phyloP scores from a whole-genome alignment of 2,797 vertebrate genomes.

The Hydrocynus forskahlii region DNA sequence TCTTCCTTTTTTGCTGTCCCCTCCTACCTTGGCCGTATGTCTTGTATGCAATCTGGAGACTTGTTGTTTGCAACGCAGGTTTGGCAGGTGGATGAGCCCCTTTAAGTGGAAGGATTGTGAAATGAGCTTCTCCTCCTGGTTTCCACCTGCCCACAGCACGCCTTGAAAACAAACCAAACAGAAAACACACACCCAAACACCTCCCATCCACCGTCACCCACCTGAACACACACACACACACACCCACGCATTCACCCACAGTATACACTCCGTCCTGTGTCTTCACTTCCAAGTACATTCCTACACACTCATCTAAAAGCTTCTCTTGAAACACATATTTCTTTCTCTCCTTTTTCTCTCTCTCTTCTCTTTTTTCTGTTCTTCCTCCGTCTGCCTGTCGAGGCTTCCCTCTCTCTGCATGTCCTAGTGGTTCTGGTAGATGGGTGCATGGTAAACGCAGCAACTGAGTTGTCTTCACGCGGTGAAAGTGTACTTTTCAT shows the following conservation, averaged over 20 bases:
- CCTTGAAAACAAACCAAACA: constrained; percentile 39
- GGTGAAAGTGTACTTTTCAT: constrained; percentile 91
- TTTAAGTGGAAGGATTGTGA: constrained; percentile 65
- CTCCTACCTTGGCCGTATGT: constrained; percentile 57
- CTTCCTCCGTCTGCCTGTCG: constrained; percentile 53
- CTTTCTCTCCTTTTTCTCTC: constrained; percentile 74
- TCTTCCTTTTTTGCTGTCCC: constrained; percentile 6
- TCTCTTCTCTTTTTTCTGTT: constrained; percentile 59
- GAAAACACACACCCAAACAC: constrained; percentile 29
- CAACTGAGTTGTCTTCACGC: constrained; percentile 93
- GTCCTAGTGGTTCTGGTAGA: constrained; percentile 98
- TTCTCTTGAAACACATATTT: constrained; percentile 68
- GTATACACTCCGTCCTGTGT: constrained; percentile 37
- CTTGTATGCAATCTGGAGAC: constrained; percentile 73
- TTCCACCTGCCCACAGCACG: constrained; percentile 35
- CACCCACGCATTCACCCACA: constrained; percentile 32
- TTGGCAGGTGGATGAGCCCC: constrained; percentile 73
- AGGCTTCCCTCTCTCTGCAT: constrained; percentile 82
- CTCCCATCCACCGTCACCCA: constrained; percentile 32
- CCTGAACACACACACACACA: constrained; percentile 37
- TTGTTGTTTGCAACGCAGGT: constrained; percentile 45
- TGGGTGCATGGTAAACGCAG: constrained; percentile 98
- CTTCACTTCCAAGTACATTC: constrained; percentile 36
- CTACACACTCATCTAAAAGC: constrained; percentile 56
- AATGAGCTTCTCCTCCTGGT: constrained; percentile 44